Evolutionary conservation across 2,797 vertebrate genomes (phyloP), one percentile per base, ranked within the genome.

Genomic region (Scolopax rusticola): DNA sequence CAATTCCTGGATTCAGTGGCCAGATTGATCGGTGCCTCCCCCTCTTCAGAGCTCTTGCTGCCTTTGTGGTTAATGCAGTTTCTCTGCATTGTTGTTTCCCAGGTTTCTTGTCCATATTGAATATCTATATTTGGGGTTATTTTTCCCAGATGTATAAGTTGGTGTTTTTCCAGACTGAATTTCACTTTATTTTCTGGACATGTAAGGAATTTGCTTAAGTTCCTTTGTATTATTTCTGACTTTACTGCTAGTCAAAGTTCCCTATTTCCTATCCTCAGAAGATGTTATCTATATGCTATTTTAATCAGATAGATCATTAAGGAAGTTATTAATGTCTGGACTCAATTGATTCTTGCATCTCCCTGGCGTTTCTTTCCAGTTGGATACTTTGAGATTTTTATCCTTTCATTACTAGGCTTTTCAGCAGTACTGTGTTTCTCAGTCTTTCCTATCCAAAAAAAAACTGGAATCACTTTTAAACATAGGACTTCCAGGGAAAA

Each of bases 301-400:
- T 96, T 94, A 96, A 91, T 96, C 86, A 77, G 93, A 81, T 71
- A 77, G 53, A 96, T 97, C 47, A 93, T 94, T 97, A 95, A 89
- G 60, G 85, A 93, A 89, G 51, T 84, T 96, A 91, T 93, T 95
- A 95, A 84, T 90, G 83, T 89, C 68, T 97, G 90, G 74, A 68
- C 75, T 90, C 83, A 95, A 95, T 79, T 80, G 85, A 93, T 84
- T 91, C 70, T 79, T 90, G 4, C 17, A 64, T 94, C 81, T 90
- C 64, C 38, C 45, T 65, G 81, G 53, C 54, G 17, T 82, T 91
- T 90, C 60, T 92, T 93, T 95, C n/a, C 75, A 85, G n/a, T 59
- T 51, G 60, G 36, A 82, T 92, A 57, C 68, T 82, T 90, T 3
- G 60, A 91, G 60, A 57, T 64, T 87, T 90, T 92, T 80, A 60